Evolutionary conservation across 2,797 vertebrate genomes (phyloP).

Genomic region (Sebastes oblongus): DNA sequence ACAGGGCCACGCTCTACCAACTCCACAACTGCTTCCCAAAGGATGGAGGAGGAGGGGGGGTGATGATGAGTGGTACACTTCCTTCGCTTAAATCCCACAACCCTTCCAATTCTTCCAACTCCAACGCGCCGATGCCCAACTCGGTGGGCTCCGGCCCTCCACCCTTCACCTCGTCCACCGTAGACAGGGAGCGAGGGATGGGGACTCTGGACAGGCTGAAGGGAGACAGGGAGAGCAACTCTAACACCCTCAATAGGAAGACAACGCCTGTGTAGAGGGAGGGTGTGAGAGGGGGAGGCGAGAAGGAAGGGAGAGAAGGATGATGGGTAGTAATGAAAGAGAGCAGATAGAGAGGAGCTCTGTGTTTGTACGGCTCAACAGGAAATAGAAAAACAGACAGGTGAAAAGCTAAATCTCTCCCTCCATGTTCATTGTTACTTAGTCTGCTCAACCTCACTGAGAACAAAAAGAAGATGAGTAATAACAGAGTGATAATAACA

Average conservation of each 20-base stretch:
- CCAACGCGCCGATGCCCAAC: conserved; percentile 82
- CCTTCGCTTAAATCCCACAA: conserved; percentile 87
- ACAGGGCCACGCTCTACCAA: conserved; percentile 89
- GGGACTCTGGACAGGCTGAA: conserved; percentile 86
- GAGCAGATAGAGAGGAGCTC: conserved; percentile 20
- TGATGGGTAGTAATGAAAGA: conserved; percentile 11
- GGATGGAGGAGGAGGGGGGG: conserved; percentile 79
- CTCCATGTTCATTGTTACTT: conserved; percentile 74
- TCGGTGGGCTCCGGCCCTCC: conserved; percentile 83
- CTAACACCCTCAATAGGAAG: conserved; percentile 94
- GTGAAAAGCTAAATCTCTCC: conserved; percentile 54
- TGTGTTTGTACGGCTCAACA: conserved; percentile 24
- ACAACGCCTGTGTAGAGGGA: conserved; percentile 86
- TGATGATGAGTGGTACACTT: conserved; percentile 85
- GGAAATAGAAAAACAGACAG: conserved; percentile 14
- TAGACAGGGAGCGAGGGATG: conserved; percentile 84
- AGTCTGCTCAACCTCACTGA: conserved; percentile 66
- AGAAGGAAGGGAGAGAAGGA: conserved; percentile 27
- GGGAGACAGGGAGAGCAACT: conserved; percentile 87
- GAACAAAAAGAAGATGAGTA: conserved; percentile 69
- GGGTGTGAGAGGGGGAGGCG: not conserved
- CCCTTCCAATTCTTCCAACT: conserved; percentile 85
- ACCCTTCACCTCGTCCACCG: conserved; percentile 84
- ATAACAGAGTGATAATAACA: conserved; percentile 83
- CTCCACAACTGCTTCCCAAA: conserved; percentile 95